phyloP scores from a whole-genome alignment of 37 sponge, comb jelly and placozoan genomes.

The Eunapius fragilis region DNA sequence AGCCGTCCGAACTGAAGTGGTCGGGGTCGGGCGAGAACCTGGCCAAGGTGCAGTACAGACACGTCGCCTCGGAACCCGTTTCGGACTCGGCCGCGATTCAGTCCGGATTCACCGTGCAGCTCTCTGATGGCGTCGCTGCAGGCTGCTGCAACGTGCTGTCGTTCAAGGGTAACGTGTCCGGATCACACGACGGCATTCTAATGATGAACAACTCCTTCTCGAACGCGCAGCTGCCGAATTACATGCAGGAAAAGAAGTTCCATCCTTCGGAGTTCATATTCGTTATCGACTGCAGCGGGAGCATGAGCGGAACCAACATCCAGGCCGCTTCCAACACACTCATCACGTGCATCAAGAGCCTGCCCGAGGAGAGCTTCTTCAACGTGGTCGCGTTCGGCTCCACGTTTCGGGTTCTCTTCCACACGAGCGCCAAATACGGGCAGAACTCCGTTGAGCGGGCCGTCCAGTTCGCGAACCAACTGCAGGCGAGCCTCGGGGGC shows the following conservation, averaged over 20 bases:
- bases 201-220: constrained; percentile 29
- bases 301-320: constrained; percentile 79
- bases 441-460: constrained; percentile 55
- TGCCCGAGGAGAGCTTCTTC: constrained; percentile 71
- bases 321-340: constrained; percentile 45
- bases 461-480: constrained; percentile 58
- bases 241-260: neutral
- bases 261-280: constrained; percentile 80
- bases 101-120: constrained; percentile 3
- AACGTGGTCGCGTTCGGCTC: constrained; percentile 86
- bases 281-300: constrained; percentile 87
- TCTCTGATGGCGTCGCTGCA: constrained; percentile 9
- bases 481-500: constrained; percentile 78
- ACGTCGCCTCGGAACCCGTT: neutral
- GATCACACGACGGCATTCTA: constrained; percentile 32
- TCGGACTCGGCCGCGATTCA: neutral
- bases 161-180: neutral
- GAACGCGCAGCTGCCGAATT: constrained; percentile 1
- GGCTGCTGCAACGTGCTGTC: constrained; percentile 8
- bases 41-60: constrained; percentile 1
- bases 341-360: constrained; percentile 71
- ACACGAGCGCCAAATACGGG: constrained; percentile 36
- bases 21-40: neutral
- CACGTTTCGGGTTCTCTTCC: constrained; percentile 53
- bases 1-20: neutral